Evolutionary conservation across 1,140 invertebrate genomes (phyloP), one percentile per base, ranked within the genome.

Genomic region (Oedothorax gibbosus): DNA sequence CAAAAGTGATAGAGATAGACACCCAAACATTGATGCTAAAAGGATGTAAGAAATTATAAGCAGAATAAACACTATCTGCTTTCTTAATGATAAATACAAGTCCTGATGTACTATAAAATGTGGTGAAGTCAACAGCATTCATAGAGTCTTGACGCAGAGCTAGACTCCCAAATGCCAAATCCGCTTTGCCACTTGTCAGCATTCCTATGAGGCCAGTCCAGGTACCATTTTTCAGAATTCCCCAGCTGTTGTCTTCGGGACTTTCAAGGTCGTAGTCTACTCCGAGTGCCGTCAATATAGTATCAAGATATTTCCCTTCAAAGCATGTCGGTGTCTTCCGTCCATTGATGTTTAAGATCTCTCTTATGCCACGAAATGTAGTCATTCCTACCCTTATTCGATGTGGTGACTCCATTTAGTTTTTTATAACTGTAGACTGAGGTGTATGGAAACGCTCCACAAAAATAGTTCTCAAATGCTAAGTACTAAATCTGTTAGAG

Each of bases 181-280:
- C 72, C 14, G 54, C 72, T 57, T 75, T 56, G 9, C 14, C 18
- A 12, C 54, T 21, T 20, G 56, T 56, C 18, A 75, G 35, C 54
- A 75, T 57, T 5, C 72, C 72, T 18, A 75, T 60, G 6, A 75
- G 53, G 6, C 72, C 72, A 8, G 54, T 57, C 72, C 72, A 75
- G 54, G 56, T 57, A 5, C 54, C 72, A n/a, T 75, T 9, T 35
- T 35, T 35, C 11, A 53, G 72, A 11, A 35, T 49, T 15, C 72
- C 72, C 20, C n/a, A 75, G 18, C 9, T 56, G 20, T 10, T 21
- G 7, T 51, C 51, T 21, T 75, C 11, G 21, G 72, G 72, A 4
- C 56, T 8, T 11, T 57, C 54, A 14, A 75, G 57, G 2, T 21
- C 12, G 20, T 57, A 75, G 5, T 75, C 57, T 12, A 14, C 11